Evolutionary conservation across 2,888 invertebrate species (phyloP).

Genomic region (Antheraea assamensis): DNA sequence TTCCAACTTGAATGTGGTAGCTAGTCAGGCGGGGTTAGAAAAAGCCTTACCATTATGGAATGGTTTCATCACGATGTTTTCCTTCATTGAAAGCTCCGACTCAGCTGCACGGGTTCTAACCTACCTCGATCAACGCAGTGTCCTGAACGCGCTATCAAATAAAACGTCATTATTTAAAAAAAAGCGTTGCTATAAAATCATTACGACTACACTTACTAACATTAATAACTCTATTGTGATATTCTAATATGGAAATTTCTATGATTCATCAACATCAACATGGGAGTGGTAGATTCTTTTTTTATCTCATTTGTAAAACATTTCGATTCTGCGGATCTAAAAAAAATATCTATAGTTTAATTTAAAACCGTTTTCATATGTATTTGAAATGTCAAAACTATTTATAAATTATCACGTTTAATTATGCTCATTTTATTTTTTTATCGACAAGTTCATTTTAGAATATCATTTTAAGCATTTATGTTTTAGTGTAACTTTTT

Average conservation of each 20-base stretch:
- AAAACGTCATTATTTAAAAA: too few species aligned
- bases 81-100: too few species aligned
- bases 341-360: not conserved
- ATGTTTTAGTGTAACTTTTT: not conserved
- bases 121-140: too few species aligned
- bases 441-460: not conserved
- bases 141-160: too few species aligned
- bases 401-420: not conserved
- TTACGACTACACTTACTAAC: not conserved
- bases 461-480: not conserved
- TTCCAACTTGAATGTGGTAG: too few species aligned
- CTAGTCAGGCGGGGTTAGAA: too few species aligned
- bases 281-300: not conserved
- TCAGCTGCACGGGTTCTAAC: too few species aligned
- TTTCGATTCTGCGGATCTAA: not conserved
- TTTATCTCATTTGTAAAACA: not conserved
- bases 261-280: not conserved
- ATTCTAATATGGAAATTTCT: not conserved
- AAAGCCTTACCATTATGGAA: too few species aligned
- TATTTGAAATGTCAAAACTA: slow-evolving; percentile 1
- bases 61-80: too few species aligned
- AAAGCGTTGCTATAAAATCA: too few species aligned
- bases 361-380: not conserved
- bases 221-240: not conserved
- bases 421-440: not conserved